Evolutionary conservation across 1,140 invertebrate species (phyloP), one percentile per base, ranked within the genome.

Genomic region (Dreissena rostriformis): DNA sequence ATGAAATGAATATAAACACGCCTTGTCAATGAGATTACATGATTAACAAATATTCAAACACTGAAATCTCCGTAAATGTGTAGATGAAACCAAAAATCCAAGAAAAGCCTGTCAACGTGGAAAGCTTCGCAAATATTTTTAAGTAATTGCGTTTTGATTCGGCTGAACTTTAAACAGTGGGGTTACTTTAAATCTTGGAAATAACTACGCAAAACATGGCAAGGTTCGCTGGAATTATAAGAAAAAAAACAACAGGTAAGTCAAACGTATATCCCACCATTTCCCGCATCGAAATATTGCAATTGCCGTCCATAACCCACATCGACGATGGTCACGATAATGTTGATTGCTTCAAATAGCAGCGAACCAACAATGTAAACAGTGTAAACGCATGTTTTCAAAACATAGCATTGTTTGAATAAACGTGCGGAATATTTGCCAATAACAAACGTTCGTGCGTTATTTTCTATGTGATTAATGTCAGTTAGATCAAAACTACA

Each of bases 341-440:
- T 28, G 15, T 29, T 73, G 26, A 73, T 73, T 15, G 28, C 28
- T 28, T 84, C 78, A 39, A 82, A 76, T 10, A 72, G 15, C 15
- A 51, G 22, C 0, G 86, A 74, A 19, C 53, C 11, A 10, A 72
- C 78, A 29, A 78, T 70, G 67, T 77, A 82, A 14, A 77, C 15
- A 7, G 51, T 7, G 52, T 73, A 77, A 55, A 65, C 14, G 4
- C 63, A 29, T 49, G 82, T 24, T 52, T 65, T 1, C 68, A 65
- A 71, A 22, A 57, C 53, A 10, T 19, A 66, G 14, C 26, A 26
- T 26, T 11, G 14, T 24, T 63, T 22, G 22, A 39, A 49, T 0
- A 24, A 87, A 87, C 8, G 80, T 70, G 1, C 68, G 22, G 53
- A 55, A 87, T 75, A 87, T 63, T 6, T 76, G 74, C 19, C 61